Percentiles rank a stretch among this genome's conserved stretches.
Conservation (phyloP, 2,113 vertebrate species). For the Cryptotis parvus region DNA sequence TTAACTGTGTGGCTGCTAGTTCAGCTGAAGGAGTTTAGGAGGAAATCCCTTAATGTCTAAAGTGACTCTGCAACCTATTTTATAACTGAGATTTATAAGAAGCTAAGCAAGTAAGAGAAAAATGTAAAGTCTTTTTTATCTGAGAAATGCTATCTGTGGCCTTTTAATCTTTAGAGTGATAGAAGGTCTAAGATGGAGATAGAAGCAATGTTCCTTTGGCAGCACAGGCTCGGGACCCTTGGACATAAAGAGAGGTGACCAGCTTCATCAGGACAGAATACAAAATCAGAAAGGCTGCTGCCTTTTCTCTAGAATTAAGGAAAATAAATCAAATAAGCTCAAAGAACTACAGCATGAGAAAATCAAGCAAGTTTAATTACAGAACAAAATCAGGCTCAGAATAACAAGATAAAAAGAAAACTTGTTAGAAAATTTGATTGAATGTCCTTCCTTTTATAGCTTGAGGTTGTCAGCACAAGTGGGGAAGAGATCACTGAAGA, state of each 20-base stretch:
- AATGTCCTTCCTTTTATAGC: not conserved
- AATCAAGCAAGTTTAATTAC: not conserved
- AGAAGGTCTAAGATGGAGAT: not conserved
- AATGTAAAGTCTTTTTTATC: too few relatives aligned
- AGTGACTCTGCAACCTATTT: constrained; percentile 46
- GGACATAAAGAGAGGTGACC: too few relatives aligned
- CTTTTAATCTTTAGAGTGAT: not conserved
- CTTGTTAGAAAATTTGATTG: not conserved
- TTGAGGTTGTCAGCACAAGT: not conserved
- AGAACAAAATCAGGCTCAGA: too few relatives aligned
- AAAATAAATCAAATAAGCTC: not conserved
- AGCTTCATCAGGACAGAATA: not conserved
- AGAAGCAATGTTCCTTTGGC: not conserved
- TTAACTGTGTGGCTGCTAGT: constrained; percentile 35
- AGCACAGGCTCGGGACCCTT: not conserved
- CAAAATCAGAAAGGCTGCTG: not conserved
- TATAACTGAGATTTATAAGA: constrained; percentile 24
- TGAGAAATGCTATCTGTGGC: not conserved
- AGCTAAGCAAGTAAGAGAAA: constrained; percentile 3
- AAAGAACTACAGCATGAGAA: not conserved
- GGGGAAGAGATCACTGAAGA: not conserved
- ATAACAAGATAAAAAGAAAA: too few relatives aligned
- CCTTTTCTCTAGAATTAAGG: not conserved
- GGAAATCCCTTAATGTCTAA: constrained; percentile 1
- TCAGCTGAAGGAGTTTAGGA: constrained; percentile 33